Base-by-base conservation (phyloP, 2,888 invertebrate genomes). In the Caprella mutica region DNA sequence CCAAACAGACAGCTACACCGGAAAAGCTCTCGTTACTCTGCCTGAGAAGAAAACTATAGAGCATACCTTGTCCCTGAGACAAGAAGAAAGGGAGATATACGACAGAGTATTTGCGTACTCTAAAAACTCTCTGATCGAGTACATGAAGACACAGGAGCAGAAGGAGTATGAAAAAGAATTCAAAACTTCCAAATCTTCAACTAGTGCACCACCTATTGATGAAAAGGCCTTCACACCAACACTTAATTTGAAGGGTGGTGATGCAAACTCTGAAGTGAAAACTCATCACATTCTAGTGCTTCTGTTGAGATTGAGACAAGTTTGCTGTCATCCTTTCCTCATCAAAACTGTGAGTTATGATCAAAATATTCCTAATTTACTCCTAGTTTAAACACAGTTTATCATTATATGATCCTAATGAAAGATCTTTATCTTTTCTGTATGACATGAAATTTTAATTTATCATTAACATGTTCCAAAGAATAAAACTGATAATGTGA, bases 41-140 rank as follows among this genome's bases (percentile, higher is more conserved):
- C 86, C 88, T 0, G 71, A 77, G 5, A 79, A 84, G 55, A 72
- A 69, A 0, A 70, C 78, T 38, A 77, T 81, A 59, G 69, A 79
- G 14, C 71, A 65, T 33, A 39, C 23, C 12, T 53, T 62, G 1
- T 55, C 29, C 12, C 76, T 93, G 39, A 78, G 80, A 53, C 76
- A 77, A 44, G 80, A 82, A 1, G 87, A 87, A 71, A 79, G 81
- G 74, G 77, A 81, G 59, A 81, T 91, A 0, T 92, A 93, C 70
- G 85, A 86, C 67, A 83, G 83, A 73, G 75, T 80, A 21, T 71
- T 73, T 43, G 65, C 69, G 5, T 72, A 74, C 66, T 75, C 76
- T 0, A 72, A 26, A 27, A 26, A 23, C 17, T 40, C 40, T 14
- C 42, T 53, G 3, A 35, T 23, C 12, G 26, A 63, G 6, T 65